Evolutionary conservation across 2,113 vertebrate species (phyloP).

Genomic region (Siniperca knerii): DNA sequence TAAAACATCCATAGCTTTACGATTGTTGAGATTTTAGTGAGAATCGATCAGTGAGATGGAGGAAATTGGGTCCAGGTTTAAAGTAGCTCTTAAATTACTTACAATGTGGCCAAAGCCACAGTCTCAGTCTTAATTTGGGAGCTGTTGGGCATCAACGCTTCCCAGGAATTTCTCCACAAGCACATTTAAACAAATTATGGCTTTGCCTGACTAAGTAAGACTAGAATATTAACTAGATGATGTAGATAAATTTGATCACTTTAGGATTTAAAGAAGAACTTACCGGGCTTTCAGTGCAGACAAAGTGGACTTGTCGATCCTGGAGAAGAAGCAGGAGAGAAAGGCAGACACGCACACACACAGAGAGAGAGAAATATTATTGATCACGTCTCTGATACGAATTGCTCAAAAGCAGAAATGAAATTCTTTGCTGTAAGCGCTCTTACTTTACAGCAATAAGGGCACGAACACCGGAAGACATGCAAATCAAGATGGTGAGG

Average conservation of each 20-base stretch:
- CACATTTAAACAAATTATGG: neutral
- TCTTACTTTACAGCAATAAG: slow-evolving; percentile 10
- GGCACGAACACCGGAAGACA: neutral
- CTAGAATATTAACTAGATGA: neutral
- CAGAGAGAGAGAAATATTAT: slow-evolving; percentile 40
- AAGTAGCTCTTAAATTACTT: neutral
- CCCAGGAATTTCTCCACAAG: slow-evolving; percentile 1
- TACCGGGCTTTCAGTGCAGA: slow-evolving; percentile 72
- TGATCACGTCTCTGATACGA: slow-evolving; percentile 12
- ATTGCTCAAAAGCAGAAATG: slow-evolving; percentile 15
- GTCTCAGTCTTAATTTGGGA: neutral
- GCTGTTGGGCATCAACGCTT: neutral
- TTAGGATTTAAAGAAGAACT: slow-evolving; percentile 30
- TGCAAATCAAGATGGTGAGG: neutral
- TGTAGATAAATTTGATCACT: neutral
- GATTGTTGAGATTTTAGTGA: neutral
- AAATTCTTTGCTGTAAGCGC: neutral
- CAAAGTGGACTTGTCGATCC: slow-evolving; percentile 77
- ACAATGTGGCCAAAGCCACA: neutral
- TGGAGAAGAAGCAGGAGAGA: slow-evolving; percentile 41
- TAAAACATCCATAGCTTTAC: neutral
- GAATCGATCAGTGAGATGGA: neutral
- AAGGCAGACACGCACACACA: slow-evolving; percentile 36
- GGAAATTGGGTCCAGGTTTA: neutral
- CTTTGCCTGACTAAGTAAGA: neutral